Conservation (phyloP, 2,113 vertebrate species). For the Aythya baeri region DNA sequence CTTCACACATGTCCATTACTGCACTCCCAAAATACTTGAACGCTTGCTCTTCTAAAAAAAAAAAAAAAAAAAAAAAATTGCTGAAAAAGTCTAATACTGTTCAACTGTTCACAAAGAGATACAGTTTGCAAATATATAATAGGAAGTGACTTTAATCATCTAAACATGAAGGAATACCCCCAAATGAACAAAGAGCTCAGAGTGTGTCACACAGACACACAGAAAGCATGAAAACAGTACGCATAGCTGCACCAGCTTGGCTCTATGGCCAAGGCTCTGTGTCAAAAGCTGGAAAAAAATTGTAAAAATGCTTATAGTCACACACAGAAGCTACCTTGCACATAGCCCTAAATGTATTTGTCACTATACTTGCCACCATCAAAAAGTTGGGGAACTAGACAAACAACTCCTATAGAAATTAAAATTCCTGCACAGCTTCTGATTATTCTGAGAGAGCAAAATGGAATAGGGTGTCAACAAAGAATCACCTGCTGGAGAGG, state of each 20-base stretch:
- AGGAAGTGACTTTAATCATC: background rate
- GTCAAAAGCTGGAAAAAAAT: background rate
- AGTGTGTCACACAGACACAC: background rate
- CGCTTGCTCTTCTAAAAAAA: background rate
- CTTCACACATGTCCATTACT: background rate
- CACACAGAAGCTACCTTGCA: background rate
- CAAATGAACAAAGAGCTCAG: too few species aligned
- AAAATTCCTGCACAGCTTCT: background rate
- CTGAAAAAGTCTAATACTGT: background rate
- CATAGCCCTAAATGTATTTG: fast-evolving
- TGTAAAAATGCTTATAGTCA: background rate
- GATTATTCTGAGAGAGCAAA: background rate
- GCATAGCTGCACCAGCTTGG: background rate
- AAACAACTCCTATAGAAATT: background rate
- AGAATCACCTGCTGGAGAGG: background rate
- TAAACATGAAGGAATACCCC: background rate
- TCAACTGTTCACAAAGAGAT: background rate
- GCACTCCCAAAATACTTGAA: background rate
- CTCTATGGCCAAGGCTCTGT: background rate
- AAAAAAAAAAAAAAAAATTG: too few species aligned
- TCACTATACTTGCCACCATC: background rate
- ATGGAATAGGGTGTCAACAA: background rate
- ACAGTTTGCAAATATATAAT: too few species aligned
- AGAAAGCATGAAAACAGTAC: background rate
- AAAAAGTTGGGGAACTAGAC: background rate